A percentile compares a stretch with the other conserved stretches of the same genome.
These are phyloP conservation scores for Epizoanthus ramosus DNA, from an alignment of 92 coral and sea anemone genomes.

Conservation along the genomic window DNA sequence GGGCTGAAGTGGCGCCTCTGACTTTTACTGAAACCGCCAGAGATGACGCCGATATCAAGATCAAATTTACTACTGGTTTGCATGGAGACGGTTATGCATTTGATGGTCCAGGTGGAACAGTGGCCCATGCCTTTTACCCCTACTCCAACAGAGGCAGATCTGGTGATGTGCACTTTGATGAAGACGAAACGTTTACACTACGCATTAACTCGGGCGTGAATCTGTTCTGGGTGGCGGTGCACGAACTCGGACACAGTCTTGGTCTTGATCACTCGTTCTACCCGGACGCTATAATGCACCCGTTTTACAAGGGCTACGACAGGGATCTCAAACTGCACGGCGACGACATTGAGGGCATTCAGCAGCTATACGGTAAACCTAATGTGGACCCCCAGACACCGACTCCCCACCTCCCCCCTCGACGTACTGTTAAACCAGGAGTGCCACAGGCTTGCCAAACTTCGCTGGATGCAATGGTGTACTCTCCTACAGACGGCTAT, in stretches of 20 bases:
- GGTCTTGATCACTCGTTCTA: slow-evolving; percentile 88
- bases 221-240: slow-evolving; percentile 89
- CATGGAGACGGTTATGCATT: slow-evolving; percentile 62
- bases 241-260: slow-evolving; percentile 93
- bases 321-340: slow-evolving; percentile 64
- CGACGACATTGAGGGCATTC: slow-evolving; percentile 90
- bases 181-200: slow-evolving; percentile 81
- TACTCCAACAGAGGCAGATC: slow-evolving; percentile 64
- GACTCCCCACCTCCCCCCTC: slow-evolving; percentile 34
- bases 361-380: slow-evolving; percentile 75
- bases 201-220: slow-evolving; percentile 60
- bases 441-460: slow-evolving; percentile 43
- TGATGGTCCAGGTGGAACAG: slow-evolving; percentile 72
- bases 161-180: slow-evolving; percentile 96
- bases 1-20: slow-evolving; percentile 53
- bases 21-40: slow-evolving; percentile 51
- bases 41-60: slow-evolving; percentile 49
- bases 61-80: slow-evolving; percentile 36
- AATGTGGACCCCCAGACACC: slow-evolving; percentile 20
- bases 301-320: slow-evolving; percentile 73
- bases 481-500: slow-evolving; percentile 24
- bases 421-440: slow-evolving; percentile 12
- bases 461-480: slow-evolving; percentile 49
- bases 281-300: slow-evolving; percentile 81
- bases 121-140: slow-evolving; percentile 86